phyloP scores from a whole-genome alignment of 2,888 invertebrate genomes.

The Cryptocheilus praepositus region DNA sequence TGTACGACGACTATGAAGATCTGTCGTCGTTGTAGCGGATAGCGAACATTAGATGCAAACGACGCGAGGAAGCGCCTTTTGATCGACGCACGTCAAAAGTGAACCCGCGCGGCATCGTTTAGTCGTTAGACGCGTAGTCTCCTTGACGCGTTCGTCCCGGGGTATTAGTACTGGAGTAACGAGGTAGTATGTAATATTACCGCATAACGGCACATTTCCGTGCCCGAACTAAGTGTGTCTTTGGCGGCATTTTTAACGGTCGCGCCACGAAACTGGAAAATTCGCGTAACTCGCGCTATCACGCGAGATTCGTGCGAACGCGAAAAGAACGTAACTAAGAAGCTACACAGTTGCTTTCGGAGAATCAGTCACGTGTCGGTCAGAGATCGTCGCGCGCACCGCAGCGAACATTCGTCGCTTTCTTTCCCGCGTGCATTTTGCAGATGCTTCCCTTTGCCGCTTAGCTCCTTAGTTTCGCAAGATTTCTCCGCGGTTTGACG shows the following conservation, averaged over 20 bases:
- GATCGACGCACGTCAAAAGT: too few relatives aligned
- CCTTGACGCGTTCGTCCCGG: too few relatives aligned
- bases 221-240: neutral
- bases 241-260: neutral
- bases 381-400: neutral
- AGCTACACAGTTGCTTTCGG: too few relatives aligned
- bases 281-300: constrained; percentile 11
- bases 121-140: too few relatives aligned
- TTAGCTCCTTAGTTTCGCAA: constrained; percentile 7
- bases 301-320: neutral
- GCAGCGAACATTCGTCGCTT: neutral
- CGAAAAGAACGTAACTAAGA: too few relatives aligned
- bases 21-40: neutral
- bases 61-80: too few relatives aligned
- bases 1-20: neutral
- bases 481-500: constrained; percentile 53
- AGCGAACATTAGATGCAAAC: too few relatives aligned
- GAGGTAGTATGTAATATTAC: neutral
- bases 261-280: neutral
- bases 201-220: neutral
- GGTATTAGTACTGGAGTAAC: neutral
- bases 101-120: too few relatives aligned
- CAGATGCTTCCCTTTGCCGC: neutral
- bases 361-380: too few relatives aligned
- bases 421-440: constrained; percentile 1